These are phyloP conservation scores for Pseudopleuronectes americanus DNA, from an alignment of 2,797 vertebrate species.

Conservation along the genomic window DNA sequence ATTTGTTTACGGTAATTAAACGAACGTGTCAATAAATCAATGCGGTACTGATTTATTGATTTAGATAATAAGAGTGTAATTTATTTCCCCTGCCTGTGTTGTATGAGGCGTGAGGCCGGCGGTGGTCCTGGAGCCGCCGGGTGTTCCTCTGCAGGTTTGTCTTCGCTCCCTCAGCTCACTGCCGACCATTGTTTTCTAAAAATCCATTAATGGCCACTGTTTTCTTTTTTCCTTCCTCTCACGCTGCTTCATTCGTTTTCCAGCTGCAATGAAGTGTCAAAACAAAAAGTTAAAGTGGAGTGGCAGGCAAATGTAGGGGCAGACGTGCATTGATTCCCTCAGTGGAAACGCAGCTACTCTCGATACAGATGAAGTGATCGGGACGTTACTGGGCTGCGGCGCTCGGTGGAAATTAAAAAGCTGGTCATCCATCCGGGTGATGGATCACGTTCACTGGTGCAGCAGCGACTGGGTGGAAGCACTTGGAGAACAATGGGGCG, in stretches of 20 bases:
- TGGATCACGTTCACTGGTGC: constrained; percentile 55
- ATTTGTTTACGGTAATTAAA: constrained; percentile 38
- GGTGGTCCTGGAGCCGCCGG: neutral
- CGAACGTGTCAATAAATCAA: constrained; percentile 44
- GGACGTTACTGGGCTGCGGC: constrained; percentile 53
- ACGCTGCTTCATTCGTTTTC: constrained; percentile 53
- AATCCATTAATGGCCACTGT: constrained; percentile 59
- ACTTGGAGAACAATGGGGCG: constrained; percentile 65
- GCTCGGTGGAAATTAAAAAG: constrained; percentile 56
- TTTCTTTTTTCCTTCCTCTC: constrained; percentile 46
- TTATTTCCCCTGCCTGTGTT: constrained; percentile 23
- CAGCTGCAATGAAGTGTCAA: constrained; percentile 61
- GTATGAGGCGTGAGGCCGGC: neutral
- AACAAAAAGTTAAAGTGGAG: constrained; percentile 52
- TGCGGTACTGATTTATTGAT: constrained; percentile 49
- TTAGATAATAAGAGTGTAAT: constrained; percentile 19
- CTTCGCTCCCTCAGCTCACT: constrained; percentile 38
- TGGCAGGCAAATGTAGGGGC: constrained; percentile 46
- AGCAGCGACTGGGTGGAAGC: constrained; percentile 61
- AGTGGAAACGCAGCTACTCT: constrained; percentile 46
- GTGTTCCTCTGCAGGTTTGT: constrained; percentile 42
- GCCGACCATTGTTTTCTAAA: constrained; percentile 58
- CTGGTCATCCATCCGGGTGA: constrained; percentile 72
- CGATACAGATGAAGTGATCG: constrained; percentile 62
- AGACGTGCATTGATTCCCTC: constrained; percentile 64